These are phyloP conservation scores for Plectropomus leopardus DNA, from an alignment of 2,113 vertebrate genomes.

Conservation along the genomic window DNA sequence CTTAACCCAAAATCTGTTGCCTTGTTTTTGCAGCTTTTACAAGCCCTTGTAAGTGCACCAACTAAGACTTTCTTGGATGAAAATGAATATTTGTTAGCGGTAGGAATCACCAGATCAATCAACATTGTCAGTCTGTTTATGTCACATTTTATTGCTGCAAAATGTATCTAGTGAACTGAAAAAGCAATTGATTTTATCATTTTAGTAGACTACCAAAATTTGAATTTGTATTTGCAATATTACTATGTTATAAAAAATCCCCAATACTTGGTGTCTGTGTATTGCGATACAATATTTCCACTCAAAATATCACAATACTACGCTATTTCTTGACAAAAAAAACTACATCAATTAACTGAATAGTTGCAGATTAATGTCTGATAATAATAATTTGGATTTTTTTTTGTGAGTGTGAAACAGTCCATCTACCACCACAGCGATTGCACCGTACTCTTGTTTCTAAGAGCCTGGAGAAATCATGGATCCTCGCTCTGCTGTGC, in stretches of 20 bases:
- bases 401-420: background rate
- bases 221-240: too few species aligned
- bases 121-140: too few species aligned
- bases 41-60: background rate
- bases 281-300: too few species aligned
- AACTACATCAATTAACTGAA: background rate
- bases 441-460: slow-evolving; percentile 17
- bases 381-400: background rate
- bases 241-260: too few species aligned
- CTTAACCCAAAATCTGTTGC: background rate
- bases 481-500: slow-evolving; percentile 34
- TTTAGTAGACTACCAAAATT: too few species aligned
- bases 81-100: background rate
- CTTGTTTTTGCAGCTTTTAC: background rate
- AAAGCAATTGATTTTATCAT: too few species aligned
- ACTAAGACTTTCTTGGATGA: background rate
- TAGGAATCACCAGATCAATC: too few species aligned
- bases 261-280: too few species aligned
- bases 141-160: too few species aligned
- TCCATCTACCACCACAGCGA: background rate
- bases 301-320: too few species aligned
- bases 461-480: slow-evolving; percentile 33
- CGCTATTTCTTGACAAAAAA: too few species aligned
- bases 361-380: background rate
- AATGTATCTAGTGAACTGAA: too few species aligned